These are phyloP conservation scores for Cabera pusaria DNA, from an alignment of 2,888 invertebrate species.

Conservation along the genomic window DNA sequence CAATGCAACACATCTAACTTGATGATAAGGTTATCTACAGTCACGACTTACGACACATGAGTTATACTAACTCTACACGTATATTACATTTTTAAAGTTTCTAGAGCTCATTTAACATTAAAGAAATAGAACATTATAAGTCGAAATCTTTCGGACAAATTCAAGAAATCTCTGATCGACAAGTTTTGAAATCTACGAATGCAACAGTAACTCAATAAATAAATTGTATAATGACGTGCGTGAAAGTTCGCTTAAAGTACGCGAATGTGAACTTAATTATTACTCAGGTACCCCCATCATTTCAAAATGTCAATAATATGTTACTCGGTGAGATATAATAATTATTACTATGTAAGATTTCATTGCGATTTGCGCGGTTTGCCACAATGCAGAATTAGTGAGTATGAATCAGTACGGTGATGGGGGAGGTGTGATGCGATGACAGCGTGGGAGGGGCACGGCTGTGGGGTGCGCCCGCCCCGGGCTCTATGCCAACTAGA, in stretches of 20 bases:
- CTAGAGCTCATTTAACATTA: no score
- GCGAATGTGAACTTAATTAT: slow-evolving; percentile 19
- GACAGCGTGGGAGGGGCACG: slow-evolving; percentile 57
- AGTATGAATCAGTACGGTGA: slow-evolving; percentile 59
- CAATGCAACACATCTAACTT: slow-evolving; percentile 13
- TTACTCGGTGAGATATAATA: no score
- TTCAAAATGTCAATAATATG: no score
- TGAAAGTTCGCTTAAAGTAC: slow-evolving; percentile 4
- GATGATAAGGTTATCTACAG: slow-evolving; percentile 28
- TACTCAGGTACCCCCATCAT: slow-evolving; percentile 40
- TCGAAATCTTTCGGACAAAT: no score
- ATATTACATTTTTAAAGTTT: neutral
- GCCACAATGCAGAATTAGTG: slow-evolving; percentile 53
- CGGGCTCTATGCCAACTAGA: slow-evolving; percentile 73
- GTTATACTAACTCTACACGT: slow-evolving; percentile 17
- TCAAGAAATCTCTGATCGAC: no score
- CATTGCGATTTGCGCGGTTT: slow-evolving; percentile 47
- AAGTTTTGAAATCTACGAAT: neutral
- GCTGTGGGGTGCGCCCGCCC: slow-evolving; percentile 56
- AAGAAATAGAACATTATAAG: no score
- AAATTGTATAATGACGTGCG: neutral
- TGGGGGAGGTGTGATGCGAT: slow-evolving; percentile 58
- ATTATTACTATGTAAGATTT: slow-evolving; percentile 37
- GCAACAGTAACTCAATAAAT: slow-evolving; percentile 2
- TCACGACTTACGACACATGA: neutral